A percentile compares a stretch with the other conserved stretches of the same genome.
These are phyloP conservation scores for Liopterus haemorrhoidalis DNA, from an alignment of 2,888 invertebrate species.

Conservation along the genomic window DNA sequence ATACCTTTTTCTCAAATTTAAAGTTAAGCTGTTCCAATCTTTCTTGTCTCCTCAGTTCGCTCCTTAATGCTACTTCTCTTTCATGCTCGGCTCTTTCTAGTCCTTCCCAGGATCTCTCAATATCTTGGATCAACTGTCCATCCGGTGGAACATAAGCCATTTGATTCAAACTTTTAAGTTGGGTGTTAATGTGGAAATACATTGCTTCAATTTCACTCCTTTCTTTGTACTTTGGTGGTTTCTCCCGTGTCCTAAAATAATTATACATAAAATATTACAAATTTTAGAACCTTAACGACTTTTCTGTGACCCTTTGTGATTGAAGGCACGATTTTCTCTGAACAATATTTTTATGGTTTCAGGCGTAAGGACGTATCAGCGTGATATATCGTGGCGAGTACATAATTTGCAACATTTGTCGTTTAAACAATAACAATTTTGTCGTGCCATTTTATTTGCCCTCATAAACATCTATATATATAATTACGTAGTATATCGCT, in stretches of 20 bases:
- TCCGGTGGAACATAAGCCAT: constrained; percentile 80
- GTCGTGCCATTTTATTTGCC: too few relatives aligned
- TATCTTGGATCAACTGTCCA: constrained; percentile 88
- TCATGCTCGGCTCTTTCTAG: constrained; percentile 92
- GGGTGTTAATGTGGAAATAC: constrained; percentile 94
- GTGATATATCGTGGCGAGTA: too few relatives aligned
- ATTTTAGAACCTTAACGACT: too few relatives aligned
- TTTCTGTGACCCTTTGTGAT: too few relatives aligned
- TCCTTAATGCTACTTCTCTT: constrained; percentile 85
- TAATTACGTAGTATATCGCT: too few relatives aligned
- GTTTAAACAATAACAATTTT: too few relatives aligned
- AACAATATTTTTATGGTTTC: too few relatives aligned
- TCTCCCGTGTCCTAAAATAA: constrained; percentile 95
- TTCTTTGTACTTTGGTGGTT: constrained; percentile 98
- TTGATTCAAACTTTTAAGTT: constrained; percentile 88
- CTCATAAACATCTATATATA: too few relatives aligned
- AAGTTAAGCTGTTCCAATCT: constrained; percentile 90
- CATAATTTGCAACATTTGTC: too few relatives aligned
- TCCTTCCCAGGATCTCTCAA: constrained; percentile 90
- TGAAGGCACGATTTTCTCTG: too few relatives aligned
- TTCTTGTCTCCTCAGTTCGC: constrained; percentile 87
- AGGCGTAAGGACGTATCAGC: too few relatives aligned
- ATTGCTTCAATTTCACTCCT: constrained; percentile 94
- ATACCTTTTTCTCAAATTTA: constrained; percentile 88
- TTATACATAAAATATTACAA: too few relatives aligned